phyloP scores from a whole-genome alignment of 2,113 vertebrate species.

The Pyxicephalus adspersus region DNA sequence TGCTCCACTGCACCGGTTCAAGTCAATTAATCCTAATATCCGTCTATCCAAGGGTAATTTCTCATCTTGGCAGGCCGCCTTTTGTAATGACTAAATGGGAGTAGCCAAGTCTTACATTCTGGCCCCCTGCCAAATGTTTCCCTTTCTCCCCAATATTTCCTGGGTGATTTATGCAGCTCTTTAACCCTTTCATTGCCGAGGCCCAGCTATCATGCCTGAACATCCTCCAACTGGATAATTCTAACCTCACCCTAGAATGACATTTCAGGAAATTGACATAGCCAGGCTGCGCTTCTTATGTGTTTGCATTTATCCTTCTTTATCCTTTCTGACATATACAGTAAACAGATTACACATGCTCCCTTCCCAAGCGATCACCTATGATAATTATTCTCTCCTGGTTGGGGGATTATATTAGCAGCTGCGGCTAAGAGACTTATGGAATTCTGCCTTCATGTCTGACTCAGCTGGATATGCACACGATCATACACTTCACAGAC shows the following conservation, averaged over 20 bases:
- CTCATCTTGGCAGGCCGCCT: conserved; percentile 97
- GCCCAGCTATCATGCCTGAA: background rate
- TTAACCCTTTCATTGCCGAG: conserved; percentile 26
- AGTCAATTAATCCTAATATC: conserved; percentile 99
- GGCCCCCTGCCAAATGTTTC: conserved; percentile 71
- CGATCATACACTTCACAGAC: too few species aligned
- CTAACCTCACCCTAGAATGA: background rate
- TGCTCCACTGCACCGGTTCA: conserved; percentile 88
- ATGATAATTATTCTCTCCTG: conserved; percentile 27
- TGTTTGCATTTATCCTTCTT: conserved; percentile 21
- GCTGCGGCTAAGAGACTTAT: conserved; percentile 18
- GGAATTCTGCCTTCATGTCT: conserved; percentile 19
- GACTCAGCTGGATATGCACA: background rate
- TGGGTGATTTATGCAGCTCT: conserved; percentile 6
- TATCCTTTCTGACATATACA: conserved; percentile 31
- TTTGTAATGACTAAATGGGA: conserved; percentile 90
- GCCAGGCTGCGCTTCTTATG: background rate
- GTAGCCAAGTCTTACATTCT: conserved; percentile 77
- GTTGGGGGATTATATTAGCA: conserved; percentile 23
- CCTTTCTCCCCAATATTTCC: conserved; percentile 52
- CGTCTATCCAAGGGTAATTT: conserved; percentile 85
- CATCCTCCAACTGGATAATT: background rate
- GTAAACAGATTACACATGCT: conserved; percentile 41
- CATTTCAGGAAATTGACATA: conserved; percentile 28
- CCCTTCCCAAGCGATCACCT: conserved; percentile 23